phyloP scores from a whole-genome alignment of 2,113 vertebrate species.

The Procavia capensis region DNA sequence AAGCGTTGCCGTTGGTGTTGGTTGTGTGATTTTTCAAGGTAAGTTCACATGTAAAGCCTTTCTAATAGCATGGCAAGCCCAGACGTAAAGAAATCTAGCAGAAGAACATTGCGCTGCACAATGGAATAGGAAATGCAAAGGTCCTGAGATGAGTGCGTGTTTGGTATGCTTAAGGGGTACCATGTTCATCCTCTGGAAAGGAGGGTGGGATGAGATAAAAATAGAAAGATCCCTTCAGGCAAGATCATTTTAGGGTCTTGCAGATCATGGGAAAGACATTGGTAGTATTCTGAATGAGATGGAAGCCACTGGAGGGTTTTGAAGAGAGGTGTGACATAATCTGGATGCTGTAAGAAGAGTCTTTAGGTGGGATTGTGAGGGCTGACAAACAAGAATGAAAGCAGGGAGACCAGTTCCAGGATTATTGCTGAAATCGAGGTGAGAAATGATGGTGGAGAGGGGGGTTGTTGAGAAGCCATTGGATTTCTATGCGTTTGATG shows the following conservation, averaged over 20 bases:
- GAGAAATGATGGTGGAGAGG: neutral
- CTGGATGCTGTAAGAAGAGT: neutral
- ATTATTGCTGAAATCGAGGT: neutral
- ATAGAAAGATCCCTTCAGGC: neutral
- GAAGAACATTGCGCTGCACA: constrained; percentile 6
- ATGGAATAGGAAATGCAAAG: neutral
- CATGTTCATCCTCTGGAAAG: neutral
- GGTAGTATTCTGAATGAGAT: neutral
- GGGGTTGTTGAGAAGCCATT: neutral
- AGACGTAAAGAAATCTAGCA: neutral
- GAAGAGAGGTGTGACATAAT: neutral
- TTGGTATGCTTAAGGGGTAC: neutral
- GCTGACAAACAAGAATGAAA: neutral
- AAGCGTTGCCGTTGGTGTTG: neutral
- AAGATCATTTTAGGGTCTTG: neutral
- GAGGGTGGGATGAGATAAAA: neutral
- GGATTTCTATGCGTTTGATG: neutral
- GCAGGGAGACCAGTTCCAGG: neutral
- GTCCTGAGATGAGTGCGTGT: neutral
- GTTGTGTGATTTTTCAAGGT: constrained; percentile 48
- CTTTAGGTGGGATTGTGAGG: neutral
- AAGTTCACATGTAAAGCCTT: neutral
- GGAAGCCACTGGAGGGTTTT: neutral
- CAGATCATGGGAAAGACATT: neutral
- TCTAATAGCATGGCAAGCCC: constrained; percentile 4